Evolutionary conservation across 92 coral and sea anemone species (phyloP), one percentile per base, ranked within the genome.

Genomic region (Desmophyllum pertusum): DNA sequence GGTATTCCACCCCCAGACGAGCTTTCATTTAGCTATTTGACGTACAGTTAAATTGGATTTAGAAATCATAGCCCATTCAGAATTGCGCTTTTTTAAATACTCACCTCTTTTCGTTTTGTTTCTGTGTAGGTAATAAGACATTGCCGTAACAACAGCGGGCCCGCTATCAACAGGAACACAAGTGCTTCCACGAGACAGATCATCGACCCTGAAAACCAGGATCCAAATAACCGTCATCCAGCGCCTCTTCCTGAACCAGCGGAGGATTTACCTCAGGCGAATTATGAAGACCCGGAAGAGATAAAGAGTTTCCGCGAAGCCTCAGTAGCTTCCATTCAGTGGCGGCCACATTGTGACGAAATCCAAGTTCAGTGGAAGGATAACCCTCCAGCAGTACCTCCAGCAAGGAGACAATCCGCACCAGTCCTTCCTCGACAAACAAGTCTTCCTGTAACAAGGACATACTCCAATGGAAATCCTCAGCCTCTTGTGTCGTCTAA

Each of bases 301-400:
- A 41, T 43, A 46, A 50, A n/a, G 14, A 29, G 46, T 21, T 36
- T 59, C 27, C 73, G 35, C 30, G 18, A 45, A 48, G 45, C 43
- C 45, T 79, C 83, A 1, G 46, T 79, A 10, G 45, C 18, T 21
- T 66, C 65, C 6, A 23, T 43, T 66, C 31, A 46, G 37, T 66
- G 83, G 83, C 83, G 62, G 45, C 9, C 74, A 17, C 74, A 62
- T 33, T 79, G 66, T 65, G 74, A 65, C 8, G 74, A 64, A 31
- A 64, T 43, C 30, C 36, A 23, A 48, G 74, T n/a, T 25, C 65
- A 29, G 31, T 14, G 23, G 7, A n/a, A n/a, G 36, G 17, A 33
- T 38, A 67, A 36, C 7, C 75, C 33, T 41, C 61, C 62, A 18
- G 25, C 10, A n/a, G 15, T 3, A 36, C 17, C 67, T 2, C 23